phyloP scores from a whole-genome alignment of 1,140 invertebrate species.

The Geopemphigus sp. region DNA sequence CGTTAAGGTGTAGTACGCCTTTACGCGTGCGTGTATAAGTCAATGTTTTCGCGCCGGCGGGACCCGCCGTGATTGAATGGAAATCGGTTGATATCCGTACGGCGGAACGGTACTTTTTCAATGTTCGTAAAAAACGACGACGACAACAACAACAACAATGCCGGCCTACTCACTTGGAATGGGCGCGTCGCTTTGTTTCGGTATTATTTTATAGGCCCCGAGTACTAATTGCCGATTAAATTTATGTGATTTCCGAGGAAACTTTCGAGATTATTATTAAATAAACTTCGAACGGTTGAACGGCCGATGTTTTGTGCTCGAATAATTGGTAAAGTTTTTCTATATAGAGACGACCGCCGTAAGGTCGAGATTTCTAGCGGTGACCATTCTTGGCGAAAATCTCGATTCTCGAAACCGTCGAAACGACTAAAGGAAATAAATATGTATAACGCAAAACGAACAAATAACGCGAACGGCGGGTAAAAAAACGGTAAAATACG shows the following conservation, averaged over 20 bases:
- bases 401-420: not conserved
- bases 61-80: too few relatives aligned
- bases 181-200: not conserved
- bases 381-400: not conserved
- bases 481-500: not conserved
- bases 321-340: conserved; percentile 37
- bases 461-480: not conserved
- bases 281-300: conserved; percentile 13
- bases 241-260: not conserved
- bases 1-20: too few relatives aligned
- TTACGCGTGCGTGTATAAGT: too few relatives aligned
- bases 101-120: not conserved
- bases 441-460: not conserved
- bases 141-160: too few relatives aligned
- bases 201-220: not conserved
- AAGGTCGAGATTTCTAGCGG: not conserved
- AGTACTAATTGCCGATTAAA: not conserved
- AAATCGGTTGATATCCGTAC: not conserved
- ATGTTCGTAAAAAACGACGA: not conserved
- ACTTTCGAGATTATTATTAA: conserved; percentile 10
- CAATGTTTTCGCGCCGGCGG: too few relatives aligned
- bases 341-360: conserved; percentile 1
- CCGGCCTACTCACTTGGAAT: not conserved
- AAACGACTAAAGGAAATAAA: not conserved
- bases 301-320: conserved; percentile 17